phyloP scores from a whole-genome alignment of 2,797 vertebrate genomes.

The Enteromius mattozi region DNA sequence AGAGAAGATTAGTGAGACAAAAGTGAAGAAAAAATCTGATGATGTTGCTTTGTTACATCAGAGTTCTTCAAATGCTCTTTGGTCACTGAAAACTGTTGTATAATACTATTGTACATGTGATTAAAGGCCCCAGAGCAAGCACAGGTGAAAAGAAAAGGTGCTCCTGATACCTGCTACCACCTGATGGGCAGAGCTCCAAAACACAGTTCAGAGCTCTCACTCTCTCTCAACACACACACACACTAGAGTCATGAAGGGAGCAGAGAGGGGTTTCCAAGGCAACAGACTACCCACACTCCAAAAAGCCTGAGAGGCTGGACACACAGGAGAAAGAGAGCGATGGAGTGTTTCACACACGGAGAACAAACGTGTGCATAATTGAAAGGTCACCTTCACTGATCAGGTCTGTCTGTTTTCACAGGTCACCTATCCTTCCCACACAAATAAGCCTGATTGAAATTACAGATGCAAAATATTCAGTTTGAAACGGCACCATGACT shows the following conservation, averaged over 20 bases:
- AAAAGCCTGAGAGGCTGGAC: constrained; percentile 64
- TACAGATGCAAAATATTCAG: background rate
- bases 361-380: background rate
- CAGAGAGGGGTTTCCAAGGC: constrained; percentile 69
- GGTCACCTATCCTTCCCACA: background rate
- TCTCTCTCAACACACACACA: constrained; percentile 9
- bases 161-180: constrained; percentile 7
- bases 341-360: constrained; percentile 12
- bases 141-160: constrained; percentile 15
- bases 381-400: constrained; percentile 31
- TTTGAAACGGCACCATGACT: background rate
- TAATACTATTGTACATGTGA: constrained; percentile 4
- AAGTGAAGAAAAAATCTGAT: background rate
- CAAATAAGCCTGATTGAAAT: background rate
- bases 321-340: constrained; percentile 5
- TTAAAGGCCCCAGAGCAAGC: background rate
- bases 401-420: constrained; percentile 11
- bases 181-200: constrained; percentile 21
- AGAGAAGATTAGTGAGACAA: background rate
- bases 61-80: background rate
- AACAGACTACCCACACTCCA: constrained; percentile 71
- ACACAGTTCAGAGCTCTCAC: constrained; percentile 11
- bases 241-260: constrained; percentile 50
- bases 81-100: background rate
- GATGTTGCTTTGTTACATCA: background rate